These are phyloP conservation scores for Galeruca laticollis DNA, from an alignment of 2,888 invertebrate genomes.

Conservation along the genomic window DNA sequence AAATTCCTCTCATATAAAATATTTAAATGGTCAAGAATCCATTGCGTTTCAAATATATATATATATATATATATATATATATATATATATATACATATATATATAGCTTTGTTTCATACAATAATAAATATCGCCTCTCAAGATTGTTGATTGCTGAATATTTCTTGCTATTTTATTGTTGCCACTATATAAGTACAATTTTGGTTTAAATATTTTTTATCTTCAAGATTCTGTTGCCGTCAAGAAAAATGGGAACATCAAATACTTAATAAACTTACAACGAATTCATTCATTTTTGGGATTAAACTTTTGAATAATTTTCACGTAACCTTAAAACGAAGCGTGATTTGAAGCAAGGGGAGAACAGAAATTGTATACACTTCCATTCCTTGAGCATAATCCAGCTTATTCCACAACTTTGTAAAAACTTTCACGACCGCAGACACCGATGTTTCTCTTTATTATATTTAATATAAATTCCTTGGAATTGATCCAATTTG, in stretches of 20 bases:
- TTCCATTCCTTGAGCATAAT: constrained; percentile 29
- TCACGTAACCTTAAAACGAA: constrained; percentile 24
- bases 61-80: too few relatives aligned
- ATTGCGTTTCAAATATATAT: too few relatives aligned
- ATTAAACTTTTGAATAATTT: constrained; percentile 34
- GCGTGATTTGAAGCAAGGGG: constrained; percentile 28
- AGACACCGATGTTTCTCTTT: constrained; percentile 25
- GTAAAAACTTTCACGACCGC: constrained; percentile 28
- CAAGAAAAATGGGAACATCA: constrained; percentile 6
- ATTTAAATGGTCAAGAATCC: too few relatives aligned
- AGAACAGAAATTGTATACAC: constrained; percentile 30
- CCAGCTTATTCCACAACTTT: constrained; percentile 26
- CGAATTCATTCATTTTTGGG: constrained; percentile 22
- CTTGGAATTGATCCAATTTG: background rate
- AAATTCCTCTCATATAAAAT: too few relatives aligned
- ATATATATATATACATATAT: too few relatives aligned
- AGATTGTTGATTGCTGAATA: too few relatives aligned
- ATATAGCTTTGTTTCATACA: too few relatives aligned
- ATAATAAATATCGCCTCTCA: too few relatives aligned
- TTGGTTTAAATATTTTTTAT: background rate
- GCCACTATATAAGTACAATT: too few relatives aligned
- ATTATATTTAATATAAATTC: constrained; percentile 9
- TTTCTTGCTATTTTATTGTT: too few relatives aligned
- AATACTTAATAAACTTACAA: constrained; percentile 27
- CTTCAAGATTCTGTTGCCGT: background rate